These are phyloP conservation scores for Rapana venosa DNA, from an alignment of 2,888 invertebrate genomes.

Conservation along the genomic window DNA sequence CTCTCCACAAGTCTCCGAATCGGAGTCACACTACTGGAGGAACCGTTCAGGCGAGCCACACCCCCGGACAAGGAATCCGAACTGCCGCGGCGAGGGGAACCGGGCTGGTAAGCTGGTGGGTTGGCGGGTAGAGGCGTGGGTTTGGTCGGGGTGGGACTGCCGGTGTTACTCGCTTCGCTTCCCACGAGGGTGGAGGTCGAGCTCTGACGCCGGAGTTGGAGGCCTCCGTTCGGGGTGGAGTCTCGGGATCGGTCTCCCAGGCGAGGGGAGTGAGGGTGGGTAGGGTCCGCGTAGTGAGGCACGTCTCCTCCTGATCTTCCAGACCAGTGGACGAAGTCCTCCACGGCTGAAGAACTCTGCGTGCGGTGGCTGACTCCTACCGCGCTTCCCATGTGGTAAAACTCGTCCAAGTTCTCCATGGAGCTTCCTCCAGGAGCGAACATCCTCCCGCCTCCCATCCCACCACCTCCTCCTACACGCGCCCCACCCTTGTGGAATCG, in stretches of 20 bases:
- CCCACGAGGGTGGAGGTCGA: constrained; percentile 54
- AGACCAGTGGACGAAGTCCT: constrained; percentile 57
- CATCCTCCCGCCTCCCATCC: constrained; percentile 20
- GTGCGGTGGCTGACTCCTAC: constrained; percentile 51
- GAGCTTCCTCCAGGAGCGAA: constrained; percentile 16
- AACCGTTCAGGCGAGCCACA: not conserved
- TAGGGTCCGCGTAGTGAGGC: too few species aligned
- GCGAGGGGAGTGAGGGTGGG: not conserved
- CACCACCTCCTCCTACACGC: not conserved
- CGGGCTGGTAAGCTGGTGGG: not conserved
- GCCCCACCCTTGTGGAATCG: constrained; percentile 41
- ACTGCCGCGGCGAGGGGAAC: constrained; percentile 7
- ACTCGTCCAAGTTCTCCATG: constrained; percentile 39
- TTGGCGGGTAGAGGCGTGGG: not conserved
- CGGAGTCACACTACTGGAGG: constrained; percentile 47
- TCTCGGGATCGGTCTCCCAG: constrained; percentile 3
- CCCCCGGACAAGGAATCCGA: not conserved
- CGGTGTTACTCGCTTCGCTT: constrained; percentile 23
- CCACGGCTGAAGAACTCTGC: constrained; percentile 66
- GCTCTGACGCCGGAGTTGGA: constrained; percentile 50
- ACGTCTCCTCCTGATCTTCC: not conserved
- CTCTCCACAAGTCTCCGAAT: constrained; percentile 52
- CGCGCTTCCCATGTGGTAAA: constrained; percentile 7
- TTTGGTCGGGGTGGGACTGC: constrained; percentile 11
- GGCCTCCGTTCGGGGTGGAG: constrained; percentile 19